These are phyloP conservation scores for Dasypogon diadema DNA, from an alignment of 2,888 invertebrate species.

Conservation along the genomic window DNA sequence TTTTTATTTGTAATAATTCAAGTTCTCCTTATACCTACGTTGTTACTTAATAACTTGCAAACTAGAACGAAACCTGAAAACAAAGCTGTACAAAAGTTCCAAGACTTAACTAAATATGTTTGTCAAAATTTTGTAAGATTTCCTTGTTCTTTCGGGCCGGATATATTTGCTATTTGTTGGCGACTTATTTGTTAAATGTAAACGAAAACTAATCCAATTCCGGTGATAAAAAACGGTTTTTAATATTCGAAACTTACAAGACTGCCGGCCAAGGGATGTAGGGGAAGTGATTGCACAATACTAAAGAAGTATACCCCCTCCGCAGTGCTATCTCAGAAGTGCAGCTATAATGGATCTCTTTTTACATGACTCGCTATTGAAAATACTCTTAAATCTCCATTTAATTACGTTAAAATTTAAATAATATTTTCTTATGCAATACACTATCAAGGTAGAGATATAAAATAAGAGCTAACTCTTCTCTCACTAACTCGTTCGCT, in stretches of 20 bases:
- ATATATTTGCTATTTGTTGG: too few relatives aligned
- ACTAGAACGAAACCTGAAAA: conserved; percentile 1
- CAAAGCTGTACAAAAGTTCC: background rate
- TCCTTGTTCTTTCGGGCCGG: too few relatives aligned
- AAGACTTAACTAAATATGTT: too few relatives aligned
- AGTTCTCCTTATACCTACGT: background rate
- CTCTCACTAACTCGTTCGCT: background rate
- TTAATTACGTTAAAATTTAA: background rate
- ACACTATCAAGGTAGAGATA: background rate
- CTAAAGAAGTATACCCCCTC: background rate
- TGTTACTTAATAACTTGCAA: conserved; percentile 32
- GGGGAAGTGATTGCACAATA: conserved; percentile 29
- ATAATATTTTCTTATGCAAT: background rate
- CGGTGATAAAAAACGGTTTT: background rate
- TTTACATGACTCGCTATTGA: background rate
- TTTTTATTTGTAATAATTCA: conserved; percentile 33
- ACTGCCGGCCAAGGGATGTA: too few relatives aligned
- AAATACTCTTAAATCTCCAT: background rate
- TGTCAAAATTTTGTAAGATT: too few relatives aligned
- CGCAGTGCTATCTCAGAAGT: background rate
- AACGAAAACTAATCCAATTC: conserved; percentile 3
- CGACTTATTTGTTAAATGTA: too few relatives aligned
- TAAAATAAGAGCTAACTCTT: background rate
- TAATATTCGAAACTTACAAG: too few relatives aligned
- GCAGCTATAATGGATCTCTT: background rate